phyloP scores from a whole-genome alignment of 2,888 invertebrate species.

The Drosophila melanosoma region DNA sequence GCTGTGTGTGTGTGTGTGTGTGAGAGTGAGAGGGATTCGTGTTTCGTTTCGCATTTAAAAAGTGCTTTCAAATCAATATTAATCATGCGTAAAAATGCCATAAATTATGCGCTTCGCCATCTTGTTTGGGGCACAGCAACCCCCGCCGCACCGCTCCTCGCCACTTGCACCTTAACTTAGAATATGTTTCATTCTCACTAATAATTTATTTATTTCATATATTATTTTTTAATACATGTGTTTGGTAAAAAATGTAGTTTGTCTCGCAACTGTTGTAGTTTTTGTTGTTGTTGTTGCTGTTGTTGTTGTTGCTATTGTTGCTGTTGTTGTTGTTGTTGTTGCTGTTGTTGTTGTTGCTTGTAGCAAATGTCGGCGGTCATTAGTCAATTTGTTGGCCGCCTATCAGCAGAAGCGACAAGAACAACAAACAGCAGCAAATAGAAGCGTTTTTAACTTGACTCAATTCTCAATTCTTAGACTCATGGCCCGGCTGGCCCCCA shows the following conservation, averaged over 20 bases:
- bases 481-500: slow-evolving; percentile 9
- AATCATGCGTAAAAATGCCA: slow-evolving; percentile 79
- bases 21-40: not conserved
- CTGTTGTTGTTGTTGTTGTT: slow-evolving; percentile 14
- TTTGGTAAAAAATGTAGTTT: slow-evolving; percentile 43
- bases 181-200: slow-evolving; percentile 1
- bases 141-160: not conserved
- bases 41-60: slow-evolving; percentile 41
- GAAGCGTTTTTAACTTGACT: slow-evolving; percentile 39
- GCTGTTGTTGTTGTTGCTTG: slow-evolving; percentile 49
- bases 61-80: slow-evolving; percentile 82
- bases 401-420: slow-evolving; percentile 35
- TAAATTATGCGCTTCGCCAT: slow-evolving; percentile 64
- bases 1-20: not conserved
- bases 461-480: slow-evolving; percentile 36
- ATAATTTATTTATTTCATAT: slow-evolving; percentile 2
- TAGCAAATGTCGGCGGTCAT: slow-evolving; percentile 71
- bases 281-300: slow-evolving; percentile 18
- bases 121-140: slow-evolving; percentile 7
- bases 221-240: slow-evolving; percentile 14
- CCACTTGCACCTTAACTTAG: slow-evolving; percentile 18
- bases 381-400: slow-evolving; percentile 73
- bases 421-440: not conserved
- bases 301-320: slow-evolving; percentile 39
- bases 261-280: slow-evolving; percentile 16